Evolutionary conservation across 2,113 vertebrate genomes (phyloP).

Genomic region (Silurus meridionalis): DNA sequence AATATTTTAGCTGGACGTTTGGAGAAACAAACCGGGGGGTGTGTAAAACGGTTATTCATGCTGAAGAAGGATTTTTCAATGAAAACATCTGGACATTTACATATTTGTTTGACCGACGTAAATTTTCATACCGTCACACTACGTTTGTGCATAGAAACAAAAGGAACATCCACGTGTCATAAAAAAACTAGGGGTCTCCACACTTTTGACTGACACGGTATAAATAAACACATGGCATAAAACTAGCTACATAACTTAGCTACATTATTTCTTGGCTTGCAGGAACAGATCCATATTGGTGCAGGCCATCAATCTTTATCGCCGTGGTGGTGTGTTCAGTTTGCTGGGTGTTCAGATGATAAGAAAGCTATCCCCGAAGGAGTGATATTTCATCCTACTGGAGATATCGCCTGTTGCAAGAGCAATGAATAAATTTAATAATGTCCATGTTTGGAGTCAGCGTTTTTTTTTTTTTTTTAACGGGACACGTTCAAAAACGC

Average conservation of each 20-base stretch:
- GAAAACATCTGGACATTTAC: no score
- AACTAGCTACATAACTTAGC: neutral
- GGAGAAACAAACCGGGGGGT: no score
- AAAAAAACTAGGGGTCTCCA: no score
- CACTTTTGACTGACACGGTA: neutral
- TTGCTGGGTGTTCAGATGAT: neutral
- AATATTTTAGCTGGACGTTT: no score
- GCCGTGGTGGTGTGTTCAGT: neutral
- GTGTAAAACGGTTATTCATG: no score
- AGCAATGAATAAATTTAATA: conserved; percentile 17
- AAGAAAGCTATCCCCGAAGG: conserved; percentile 2
- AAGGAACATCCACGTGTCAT: no score
- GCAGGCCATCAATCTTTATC: conserved; percentile 3
- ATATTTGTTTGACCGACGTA: no score
- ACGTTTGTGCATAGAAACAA: no score
- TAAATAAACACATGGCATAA: neutral
- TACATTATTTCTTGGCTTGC: neutral
- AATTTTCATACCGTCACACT: no score
- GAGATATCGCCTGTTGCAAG: conserved; percentile 2
- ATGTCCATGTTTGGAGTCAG: neutral
- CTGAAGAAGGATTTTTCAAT: no score
- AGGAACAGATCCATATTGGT: neutral
- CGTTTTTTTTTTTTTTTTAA: neutral
- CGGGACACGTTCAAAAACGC: neutral
- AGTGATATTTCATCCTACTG: neutral